Conservation (phyloP, 2,888 invertebrate species). For the Hyalella azteca region DNA sequence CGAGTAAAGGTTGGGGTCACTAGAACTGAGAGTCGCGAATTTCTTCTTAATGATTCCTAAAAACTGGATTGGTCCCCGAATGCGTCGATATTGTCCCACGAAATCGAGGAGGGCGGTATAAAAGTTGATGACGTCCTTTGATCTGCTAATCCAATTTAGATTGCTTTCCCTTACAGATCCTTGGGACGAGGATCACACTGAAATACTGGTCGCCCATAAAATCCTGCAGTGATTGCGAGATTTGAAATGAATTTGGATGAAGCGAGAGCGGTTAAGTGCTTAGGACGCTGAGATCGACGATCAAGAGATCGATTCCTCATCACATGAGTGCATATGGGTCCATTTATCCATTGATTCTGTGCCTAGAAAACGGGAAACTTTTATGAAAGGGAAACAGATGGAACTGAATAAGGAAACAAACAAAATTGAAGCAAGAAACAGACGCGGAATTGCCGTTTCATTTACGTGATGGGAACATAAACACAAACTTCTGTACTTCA, state of each 20-base stretch:
- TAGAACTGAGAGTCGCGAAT: neutral
- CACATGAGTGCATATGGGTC: too few relatives aligned
- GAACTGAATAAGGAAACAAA: too few relatives aligned
- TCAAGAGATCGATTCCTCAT: too few relatives aligned
- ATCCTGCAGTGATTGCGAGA: neutral
- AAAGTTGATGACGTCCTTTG: slow-evolving; percentile 28
- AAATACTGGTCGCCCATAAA: neutral
- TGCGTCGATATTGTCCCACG: neutral
- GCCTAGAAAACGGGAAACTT: too few relatives aligned
- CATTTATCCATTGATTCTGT: too few relatives aligned
- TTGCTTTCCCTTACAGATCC: slow-evolving; percentile 21
- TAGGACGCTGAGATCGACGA: too few relatives aligned
- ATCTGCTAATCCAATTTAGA: slow-evolving; percentile 32
- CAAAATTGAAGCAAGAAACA: too few relatives aligned
- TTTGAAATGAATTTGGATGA: neutral
- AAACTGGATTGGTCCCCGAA: slow-evolving; percentile 9
- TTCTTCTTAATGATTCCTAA: neutral
- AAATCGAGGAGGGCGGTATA: neutral
- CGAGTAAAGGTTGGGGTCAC: too few relatives aligned
- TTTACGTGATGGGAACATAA: too few relatives aligned
- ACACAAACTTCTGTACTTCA: too few relatives aligned
- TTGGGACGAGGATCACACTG: neutral
- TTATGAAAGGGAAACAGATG: too few relatives aligned
- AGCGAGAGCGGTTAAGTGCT: neutral
- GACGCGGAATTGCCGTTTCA: too few relatives aligned